phyloP scores from a whole-genome alignment of 1,140 invertebrate species.

The Leptopilina boulardi region DNA sequence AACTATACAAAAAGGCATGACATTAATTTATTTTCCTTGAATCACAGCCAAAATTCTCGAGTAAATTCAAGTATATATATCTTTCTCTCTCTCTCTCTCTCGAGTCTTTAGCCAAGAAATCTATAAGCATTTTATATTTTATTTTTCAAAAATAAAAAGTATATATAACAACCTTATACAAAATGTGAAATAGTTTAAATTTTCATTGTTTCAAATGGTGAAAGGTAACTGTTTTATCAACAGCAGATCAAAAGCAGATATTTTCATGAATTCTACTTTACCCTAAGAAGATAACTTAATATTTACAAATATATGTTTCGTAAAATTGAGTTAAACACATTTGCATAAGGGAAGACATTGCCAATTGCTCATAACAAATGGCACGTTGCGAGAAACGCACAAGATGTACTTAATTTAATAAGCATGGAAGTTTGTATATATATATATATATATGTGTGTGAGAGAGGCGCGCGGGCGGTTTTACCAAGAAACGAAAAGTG shows the following conservation, averaged over 20 bases:
- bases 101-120: too few relatives aligned
- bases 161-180: too few relatives aligned
- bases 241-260: neutral
- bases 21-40: constrained; percentile 20
- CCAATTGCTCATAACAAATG: constrained; percentile 62
- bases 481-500: constrained; percentile 37
- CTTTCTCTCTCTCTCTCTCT: neutral
- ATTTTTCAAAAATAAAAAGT: too few relatives aligned
- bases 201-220: too few relatives aligned
- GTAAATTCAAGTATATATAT: neutral
- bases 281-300: neutral
- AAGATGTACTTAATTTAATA: constrained; percentile 61
- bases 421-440: constrained; percentile 60
- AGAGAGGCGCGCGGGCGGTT: constrained; percentile 49
- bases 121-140: too few relatives aligned
- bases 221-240: neutral
- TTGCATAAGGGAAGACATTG: constrained; percentile 49
- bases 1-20: neutral
- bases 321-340: neutral
- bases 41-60: neutral
- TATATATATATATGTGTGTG: too few relatives aligned
- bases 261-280: neutral
- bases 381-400: constrained; percentile 38
- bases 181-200: too few relatives aligned
- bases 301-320: neutral